Conservation (phyloP, 2,888 invertebrate genomes). For the Pelosia muscerda region DNA sequence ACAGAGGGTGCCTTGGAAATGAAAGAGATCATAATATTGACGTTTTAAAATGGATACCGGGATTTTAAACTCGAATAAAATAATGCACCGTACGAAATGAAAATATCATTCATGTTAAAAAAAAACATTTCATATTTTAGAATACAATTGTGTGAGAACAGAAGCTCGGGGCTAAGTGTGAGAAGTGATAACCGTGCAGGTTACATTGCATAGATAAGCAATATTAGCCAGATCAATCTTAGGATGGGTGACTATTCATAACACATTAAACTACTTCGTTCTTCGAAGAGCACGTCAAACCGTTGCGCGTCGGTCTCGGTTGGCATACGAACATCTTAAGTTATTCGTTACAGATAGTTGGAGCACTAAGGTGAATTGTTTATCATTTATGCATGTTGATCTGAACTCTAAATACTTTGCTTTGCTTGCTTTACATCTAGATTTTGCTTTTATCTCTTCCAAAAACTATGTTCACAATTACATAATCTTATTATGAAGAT, state of each 20-base stretch:
- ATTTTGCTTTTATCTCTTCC: too few relatives aligned
- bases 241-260: not conserved
- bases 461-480: too few relatives aligned
- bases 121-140: not conserved
- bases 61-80: slow-evolving; percentile 28
- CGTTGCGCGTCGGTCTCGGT: too few relatives aligned
- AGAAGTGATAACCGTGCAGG: too few relatives aligned
- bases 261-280: not conserved
- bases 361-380: too few relatives aligned
- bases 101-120: not conserved
- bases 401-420: too few relatives aligned
- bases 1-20: slow-evolving; percentile 42
- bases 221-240: not conserved
- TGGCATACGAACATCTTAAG: too few relatives aligned
- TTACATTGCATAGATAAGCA: too few relatives aligned
- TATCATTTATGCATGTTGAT: too few relatives aligned
- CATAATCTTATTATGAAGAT: too few relatives aligned
- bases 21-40: slow-evolving; percentile 48
- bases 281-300: not conserved
- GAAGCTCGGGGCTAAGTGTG: not conserved
- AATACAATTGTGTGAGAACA: not conserved
- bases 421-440: too few relatives aligned
- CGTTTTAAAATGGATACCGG: slow-evolving; percentile 47
- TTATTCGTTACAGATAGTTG: too few relatives aligned
- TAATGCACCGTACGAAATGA: not conserved